These are phyloP conservation scores for Agriopis aurantiaria DNA, from an alignment of 2,888 invertebrate species.

Conservation along the genomic window DNA sequence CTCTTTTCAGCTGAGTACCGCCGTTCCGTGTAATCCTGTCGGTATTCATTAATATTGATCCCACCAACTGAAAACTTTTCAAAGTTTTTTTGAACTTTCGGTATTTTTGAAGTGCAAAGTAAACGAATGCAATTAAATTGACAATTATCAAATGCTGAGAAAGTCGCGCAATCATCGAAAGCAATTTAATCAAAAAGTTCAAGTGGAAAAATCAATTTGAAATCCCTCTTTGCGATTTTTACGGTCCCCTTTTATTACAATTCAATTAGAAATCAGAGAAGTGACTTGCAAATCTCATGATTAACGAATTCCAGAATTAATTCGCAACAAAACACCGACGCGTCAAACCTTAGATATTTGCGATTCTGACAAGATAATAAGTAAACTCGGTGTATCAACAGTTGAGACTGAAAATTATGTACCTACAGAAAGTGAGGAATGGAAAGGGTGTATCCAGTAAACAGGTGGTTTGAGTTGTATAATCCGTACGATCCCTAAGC, in stretches of 20 bases:
- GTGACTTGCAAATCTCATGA: conserved; percentile 32
- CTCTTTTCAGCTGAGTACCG: no score
- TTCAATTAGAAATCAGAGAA: conserved; percentile 37
- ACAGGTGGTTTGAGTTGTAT: conserved; percentile 64
- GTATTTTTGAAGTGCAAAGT: conserved; percentile 4
- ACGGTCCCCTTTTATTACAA: conserved; percentile 55
- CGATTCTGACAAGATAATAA: conserved; percentile 46
- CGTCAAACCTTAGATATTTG: conserved; percentile 48
- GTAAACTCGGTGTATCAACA: conserved; percentile 48
- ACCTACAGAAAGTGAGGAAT: conserved; percentile 54
- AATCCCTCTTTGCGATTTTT: conserved; percentile 45
- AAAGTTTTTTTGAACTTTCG: not conserved
- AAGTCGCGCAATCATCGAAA: conserved; percentile 16
- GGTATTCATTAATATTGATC: not conserved
- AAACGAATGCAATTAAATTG: conserved; percentile 14
- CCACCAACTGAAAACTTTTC: not conserved
- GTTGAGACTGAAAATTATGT: conserved; percentile 62
- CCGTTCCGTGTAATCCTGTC: no score
- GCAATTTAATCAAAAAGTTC: conserved; percentile 30
- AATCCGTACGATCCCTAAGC: conserved; percentile 55
- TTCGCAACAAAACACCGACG: conserved; percentile 34
- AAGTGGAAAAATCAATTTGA: conserved; percentile 29
- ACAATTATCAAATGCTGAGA: conserved; percentile 21
- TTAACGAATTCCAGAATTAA: conserved; percentile 26
- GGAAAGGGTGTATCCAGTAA: conserved; percentile 45